Evolutionary conservation across 2,113 vertebrate species (phyloP).

Genomic region (Budorcas taxicolor): DNA sequence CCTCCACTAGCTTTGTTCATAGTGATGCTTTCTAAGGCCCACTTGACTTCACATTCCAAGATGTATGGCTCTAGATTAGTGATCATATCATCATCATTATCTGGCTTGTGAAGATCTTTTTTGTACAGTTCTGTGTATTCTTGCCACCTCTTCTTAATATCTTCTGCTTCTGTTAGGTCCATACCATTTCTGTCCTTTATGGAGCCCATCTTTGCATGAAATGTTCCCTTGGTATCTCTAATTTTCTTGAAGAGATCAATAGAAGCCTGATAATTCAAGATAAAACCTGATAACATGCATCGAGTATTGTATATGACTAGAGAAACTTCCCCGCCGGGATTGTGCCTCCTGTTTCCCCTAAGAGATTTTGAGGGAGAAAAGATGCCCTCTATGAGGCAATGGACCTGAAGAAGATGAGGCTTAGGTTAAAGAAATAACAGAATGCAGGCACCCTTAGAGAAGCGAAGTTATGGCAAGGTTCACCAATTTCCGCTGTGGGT

Average conservation of each 20-base stretch:
- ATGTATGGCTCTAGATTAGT: no score
- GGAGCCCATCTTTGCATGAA: no score
- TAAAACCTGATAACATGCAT: not conserved
- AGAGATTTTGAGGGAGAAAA: not conserved
- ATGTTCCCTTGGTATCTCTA: no score
- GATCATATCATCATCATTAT: no score
- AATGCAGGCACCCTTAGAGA: not conserved
- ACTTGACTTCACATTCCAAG: no score
- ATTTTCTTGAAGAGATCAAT: not conserved
- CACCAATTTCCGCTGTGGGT: not conserved
- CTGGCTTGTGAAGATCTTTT: no score
- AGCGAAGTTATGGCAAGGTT: not conserved
- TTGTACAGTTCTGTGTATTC: no score
- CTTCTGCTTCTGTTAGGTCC: no score
- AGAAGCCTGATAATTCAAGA: not conserved
- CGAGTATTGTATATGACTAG: not conserved
- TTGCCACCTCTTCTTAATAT: no score
- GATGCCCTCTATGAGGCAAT: not conserved
- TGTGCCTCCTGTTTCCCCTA: not conserved
- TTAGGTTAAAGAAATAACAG: not conserved
- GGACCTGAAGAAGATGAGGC: not conserved
- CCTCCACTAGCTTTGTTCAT: no score
- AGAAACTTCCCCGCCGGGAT: not conserved
- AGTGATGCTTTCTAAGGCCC: no score
- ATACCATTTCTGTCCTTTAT: no score